A percentile compares a stretch with the other conserved stretches of the same genome.
Evolutionary conservation across 1,140 invertebrate species (phyloP).

Genomic region (silkworm (Bombyx mori)): DNA sequence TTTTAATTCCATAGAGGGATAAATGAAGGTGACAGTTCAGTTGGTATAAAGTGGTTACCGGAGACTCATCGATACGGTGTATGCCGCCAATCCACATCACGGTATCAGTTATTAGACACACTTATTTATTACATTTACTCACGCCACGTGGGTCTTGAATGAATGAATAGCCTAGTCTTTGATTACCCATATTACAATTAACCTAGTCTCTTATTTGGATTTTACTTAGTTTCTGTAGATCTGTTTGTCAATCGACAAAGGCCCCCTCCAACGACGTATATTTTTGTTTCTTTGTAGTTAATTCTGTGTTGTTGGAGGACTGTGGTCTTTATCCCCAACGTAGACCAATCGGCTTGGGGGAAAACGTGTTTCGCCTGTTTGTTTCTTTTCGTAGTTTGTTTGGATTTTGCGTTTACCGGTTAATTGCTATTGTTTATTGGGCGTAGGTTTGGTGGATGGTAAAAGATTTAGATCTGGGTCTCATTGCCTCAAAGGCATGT

Average conservation of each 20-base stretch:
- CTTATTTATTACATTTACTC: too few relatives aligned
- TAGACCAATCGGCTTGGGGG: conserved; percentile 21
- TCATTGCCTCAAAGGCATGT: conserved; percentile 25
- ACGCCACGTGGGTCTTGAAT: too few relatives aligned
- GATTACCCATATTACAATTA: too few relatives aligned
- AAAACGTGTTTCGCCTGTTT: conserved; percentile 8
- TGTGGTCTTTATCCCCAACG: conserved; percentile 20
- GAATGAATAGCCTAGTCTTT: too few relatives aligned
- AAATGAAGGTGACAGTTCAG: too few relatives aligned
- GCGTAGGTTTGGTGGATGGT: conserved; percentile 9
- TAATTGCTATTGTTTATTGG: conserved; percentile 17
- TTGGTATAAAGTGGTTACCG: too few relatives aligned
- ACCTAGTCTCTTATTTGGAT: background rate
- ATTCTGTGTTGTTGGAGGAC: conserved; percentile 11
- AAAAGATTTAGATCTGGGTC: conserved; percentile 16
- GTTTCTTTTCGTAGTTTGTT: conserved; percentile 8
- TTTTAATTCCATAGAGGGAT: too few relatives aligned
- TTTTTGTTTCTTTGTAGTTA: conserved; percentile 4
- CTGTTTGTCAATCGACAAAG: too few relatives aligned
- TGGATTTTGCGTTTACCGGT: conserved; percentile 13
- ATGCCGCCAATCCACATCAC: too few relatives aligned
- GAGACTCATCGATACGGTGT: too few relatives aligned
- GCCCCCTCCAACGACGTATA: conserved; percentile 6
- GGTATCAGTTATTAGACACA: too few relatives aligned
- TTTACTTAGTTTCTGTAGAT: background rate